Base-by-base conservation (phyloP, 2,113 vertebrate species). In the Pseudorasbora parva region DNA sequence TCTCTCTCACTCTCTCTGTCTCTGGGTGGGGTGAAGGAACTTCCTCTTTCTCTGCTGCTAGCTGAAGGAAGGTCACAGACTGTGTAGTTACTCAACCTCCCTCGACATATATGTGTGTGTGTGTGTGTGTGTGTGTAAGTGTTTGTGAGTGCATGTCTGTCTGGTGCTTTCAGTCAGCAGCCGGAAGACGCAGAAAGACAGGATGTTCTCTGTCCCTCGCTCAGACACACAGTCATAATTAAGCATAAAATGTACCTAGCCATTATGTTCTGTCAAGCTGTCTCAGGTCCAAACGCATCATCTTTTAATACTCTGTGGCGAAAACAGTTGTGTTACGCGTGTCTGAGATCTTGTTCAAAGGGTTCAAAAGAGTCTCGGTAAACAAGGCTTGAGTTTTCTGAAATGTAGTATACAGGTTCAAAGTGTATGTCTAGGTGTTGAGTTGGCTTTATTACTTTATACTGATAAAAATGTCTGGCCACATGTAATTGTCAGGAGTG, bases 181-280 rank as follows among this genome's bases (percentile, higher is more conserved):
- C 91, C 90, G 92, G 93, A 94, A 92, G 91, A 81, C 87, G 91
- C 93, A 94, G 93, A 94, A 94, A 92, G 95, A 95, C 94, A 92
- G 95, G 93, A 94, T 93, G 87, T 93, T 88, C 83, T 78, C 54
- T 59, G 62, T 59, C 73, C 43, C 76, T 57, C 82, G 9, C 81
- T 62, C 62, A 64, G 23, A 71, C 78, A 72, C 77, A 69, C 49
- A 68, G 54, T 21, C 19, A 81, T 56, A 81, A 60, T 77, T 68
- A 49, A 71, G n/a, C 15, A 8, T n/a, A 78, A 78, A 60, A 60
- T 27, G 37, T 8, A 47, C 59, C 59, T 66, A 27, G 23, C 41
- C n/a, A 49, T 66, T 79, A 66, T 30, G 57, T 62, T 66, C 23
- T 49, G 59, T 64, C 25, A 47, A 79, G 43, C 25, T 78, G 41